phyloP scores from a whole-genome alignment of 2,888 invertebrate genomes.

The Epinotia bilunana region DNA sequence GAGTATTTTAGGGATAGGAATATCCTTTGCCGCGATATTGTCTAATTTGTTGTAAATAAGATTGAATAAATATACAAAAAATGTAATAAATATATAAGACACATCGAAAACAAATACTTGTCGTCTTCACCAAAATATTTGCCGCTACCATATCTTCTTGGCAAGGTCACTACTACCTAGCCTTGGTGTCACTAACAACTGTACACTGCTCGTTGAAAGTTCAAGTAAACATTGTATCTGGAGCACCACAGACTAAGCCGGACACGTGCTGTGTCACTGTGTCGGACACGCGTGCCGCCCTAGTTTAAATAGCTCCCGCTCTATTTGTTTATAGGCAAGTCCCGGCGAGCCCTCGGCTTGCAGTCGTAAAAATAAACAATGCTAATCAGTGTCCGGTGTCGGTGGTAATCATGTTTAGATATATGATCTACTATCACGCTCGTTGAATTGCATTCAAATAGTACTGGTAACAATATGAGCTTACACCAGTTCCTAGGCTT shows the following conservation, averaged over 20 bases:
- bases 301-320: constrained; percentile 12
- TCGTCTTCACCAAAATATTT: too few relatives aligned
- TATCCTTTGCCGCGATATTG: neutral
- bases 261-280: constrained; percentile 10
- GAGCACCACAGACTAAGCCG: neutral
- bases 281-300: constrained; percentile 1
- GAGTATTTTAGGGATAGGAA: neutral
- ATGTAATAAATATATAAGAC: too few relatives aligned
- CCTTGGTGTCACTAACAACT: too few relatives aligned
- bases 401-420: constrained; percentile 8
- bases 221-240: constrained; percentile 1
- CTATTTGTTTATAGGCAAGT: neutral
- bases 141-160: too few relatives aligned
- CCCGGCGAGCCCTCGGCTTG: neutral
- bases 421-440: constrained; percentile 2
- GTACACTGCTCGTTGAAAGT: neutral
- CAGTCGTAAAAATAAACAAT: constrained; percentile 13
- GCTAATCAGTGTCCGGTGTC: constrained; percentile 12
- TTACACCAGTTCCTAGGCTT: too few relatives aligned
- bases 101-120: too few relatives aligned
- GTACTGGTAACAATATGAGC: too few relatives aligned
- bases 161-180: too few relatives aligned
- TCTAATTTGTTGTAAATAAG: neutral
- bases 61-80: too few relatives aligned
- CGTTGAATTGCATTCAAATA: too few relatives aligned